Evolutionary conservation across 2,888 invertebrate species (phyloP), one percentile per base, ranked within the genome.

Genomic region (Apodemia mormo): DNA sequence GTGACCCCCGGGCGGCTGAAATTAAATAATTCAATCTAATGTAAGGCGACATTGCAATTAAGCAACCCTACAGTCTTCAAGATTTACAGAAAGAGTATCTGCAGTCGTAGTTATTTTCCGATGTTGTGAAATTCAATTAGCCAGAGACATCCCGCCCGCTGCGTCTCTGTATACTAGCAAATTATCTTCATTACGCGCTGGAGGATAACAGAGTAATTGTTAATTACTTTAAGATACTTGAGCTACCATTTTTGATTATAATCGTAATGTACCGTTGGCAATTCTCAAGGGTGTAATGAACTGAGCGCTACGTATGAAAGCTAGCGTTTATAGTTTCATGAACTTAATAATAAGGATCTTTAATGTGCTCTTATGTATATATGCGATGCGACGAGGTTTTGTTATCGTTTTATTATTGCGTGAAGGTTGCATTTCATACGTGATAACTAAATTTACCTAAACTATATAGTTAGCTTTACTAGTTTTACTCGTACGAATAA

Each of bases 61-160:
- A 76, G 73, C 72, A 72, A 73, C 74, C 74, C 74, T 74, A 74
- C 71, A 72, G 73, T 72, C 74, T 73, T 77, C 75, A 68, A 76
- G 79, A 79, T 77, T 78, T 76, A 74, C 73, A 78, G 79, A 81
- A 84, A 81, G 78, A 83, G 82, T 83, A 80, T 79, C 68, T 81
- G 81, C 80, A 82, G 80, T 77, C 74, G 78, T 78, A 81, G 82
- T 80, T 82, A 82, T 81, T 80, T 79, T 74, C 76, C 78, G 77
- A 83, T 84, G 82, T 81, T 82, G 81, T 82, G 78, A 81, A 81
- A 83, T 87, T 84, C 80, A 87, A 86, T 86, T 86, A 85, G 81
- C 76, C 73, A 71, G 79, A 77, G 79, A 75, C 78, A 76, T 77
- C 70, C 77, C 78, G 75, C 78, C 79, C 76, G 77, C 79, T 76